phyloP scores from a whole-genome alignment of 2,797 vertebrate species.

The Sebastes melanostomus region DNA sequence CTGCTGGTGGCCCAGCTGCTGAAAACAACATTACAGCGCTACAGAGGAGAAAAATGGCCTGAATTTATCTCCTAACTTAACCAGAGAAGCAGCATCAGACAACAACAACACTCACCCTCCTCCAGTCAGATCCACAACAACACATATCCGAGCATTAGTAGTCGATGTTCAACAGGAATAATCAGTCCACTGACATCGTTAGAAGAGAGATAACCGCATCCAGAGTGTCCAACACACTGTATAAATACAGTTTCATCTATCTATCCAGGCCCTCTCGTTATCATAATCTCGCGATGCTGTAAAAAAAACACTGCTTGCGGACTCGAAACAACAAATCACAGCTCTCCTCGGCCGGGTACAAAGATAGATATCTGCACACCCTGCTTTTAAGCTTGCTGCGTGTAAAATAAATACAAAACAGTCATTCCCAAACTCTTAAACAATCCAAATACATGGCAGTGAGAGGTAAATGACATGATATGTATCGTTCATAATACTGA shows the following conservation, averaged over 20 bases:
- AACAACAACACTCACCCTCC: conserved; percentile 65
- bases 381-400: background rate
- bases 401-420: background rate
- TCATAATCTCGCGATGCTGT: conserved; percentile 66
- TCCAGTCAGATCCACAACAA: conserved; percentile 30
- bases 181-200: background rate
- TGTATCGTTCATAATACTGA: background rate
- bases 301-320: background rate
- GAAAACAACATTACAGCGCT: conserved; percentile 11
- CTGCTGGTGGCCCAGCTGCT: conserved; percentile 27
- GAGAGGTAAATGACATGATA: accelerated
- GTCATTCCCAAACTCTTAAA: background rate
- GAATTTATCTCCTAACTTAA: background rate
- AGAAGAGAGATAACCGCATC: background rate
- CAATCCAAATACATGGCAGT: accelerated
- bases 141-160: conserved; percentile 53
- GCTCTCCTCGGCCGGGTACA: background rate
- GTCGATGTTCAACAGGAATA: background rate
- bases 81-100: background rate
- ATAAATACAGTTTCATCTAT: conserved; percentile 19
- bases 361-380: background rate
- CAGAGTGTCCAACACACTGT: conserved; percentile 3
- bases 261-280: conserved; percentile 20
- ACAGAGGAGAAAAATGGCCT: background rate
- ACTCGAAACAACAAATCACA: conserved; percentile 59